These are phyloP conservation scores for Brachypodius melanocephalos DNA, from an alignment of 2,113 vertebrate species.

Conservation along the genomic window DNA sequence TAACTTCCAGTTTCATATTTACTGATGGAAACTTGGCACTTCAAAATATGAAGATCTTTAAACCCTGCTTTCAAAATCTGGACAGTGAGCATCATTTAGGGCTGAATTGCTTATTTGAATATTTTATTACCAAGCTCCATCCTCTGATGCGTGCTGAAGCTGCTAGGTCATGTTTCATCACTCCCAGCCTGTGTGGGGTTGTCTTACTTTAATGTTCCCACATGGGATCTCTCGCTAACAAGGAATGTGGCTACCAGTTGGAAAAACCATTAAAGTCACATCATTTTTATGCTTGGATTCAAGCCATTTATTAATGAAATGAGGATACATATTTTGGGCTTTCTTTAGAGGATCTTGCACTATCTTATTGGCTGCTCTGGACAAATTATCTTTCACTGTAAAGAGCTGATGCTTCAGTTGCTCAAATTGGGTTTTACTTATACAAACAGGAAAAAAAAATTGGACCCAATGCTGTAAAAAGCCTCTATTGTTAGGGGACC, in stretches of 20 bases:
- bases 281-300: slow-evolving; percentile 7
- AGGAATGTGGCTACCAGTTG: slow-evolving; percentile 39
- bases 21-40: background rate
- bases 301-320: slow-evolving; percentile 30
- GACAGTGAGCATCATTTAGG: background rate
- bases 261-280: slow-evolving; percentile 44
- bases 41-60: background rate
- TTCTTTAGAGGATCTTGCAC: slow-evolving; percentile 14
- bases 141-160: background rate
- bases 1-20: background rate
- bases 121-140: slow-evolving; percentile 20
- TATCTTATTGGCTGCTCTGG: background rate
- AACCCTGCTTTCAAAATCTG: background rate
- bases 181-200: background rate
- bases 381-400: slow-evolving; percentile 6
- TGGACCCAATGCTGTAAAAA: background rate
- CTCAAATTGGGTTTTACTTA: slow-evolving; percentile 37
- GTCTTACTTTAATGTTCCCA: slow-evolving; percentile 24
- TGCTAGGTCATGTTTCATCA: slow-evolving; percentile 29
- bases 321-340: background rate
- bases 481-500: slow-evolving; percentile 35
- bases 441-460: slow-evolving; percentile 15
- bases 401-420: slow-evolving; percentile 9
- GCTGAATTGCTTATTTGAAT: slow-evolving; percentile 21
- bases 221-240: background rate